These are phyloP conservation scores for Gopherus evgoodei DNA, from an alignment of 2,113 vertebrate species.

Conservation along the genomic window DNA sequence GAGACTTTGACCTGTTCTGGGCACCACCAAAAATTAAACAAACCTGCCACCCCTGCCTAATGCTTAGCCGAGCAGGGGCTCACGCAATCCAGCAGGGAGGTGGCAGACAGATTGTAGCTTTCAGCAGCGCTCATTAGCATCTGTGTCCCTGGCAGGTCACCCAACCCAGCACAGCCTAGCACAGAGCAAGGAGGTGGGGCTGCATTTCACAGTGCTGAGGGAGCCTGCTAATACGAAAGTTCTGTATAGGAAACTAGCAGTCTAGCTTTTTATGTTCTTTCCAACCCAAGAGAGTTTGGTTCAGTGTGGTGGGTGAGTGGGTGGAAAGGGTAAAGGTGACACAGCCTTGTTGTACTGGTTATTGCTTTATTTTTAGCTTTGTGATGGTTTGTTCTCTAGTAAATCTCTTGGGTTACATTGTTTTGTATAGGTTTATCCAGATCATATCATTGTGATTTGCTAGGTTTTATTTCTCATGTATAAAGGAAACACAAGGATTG, in stretches of 20 bases:
- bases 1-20: too few species aligned
- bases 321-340: neutral
- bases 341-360: neutral
- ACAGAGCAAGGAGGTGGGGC: neutral
- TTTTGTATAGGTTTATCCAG: neutral
- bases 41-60: neutral
- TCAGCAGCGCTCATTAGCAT: neutral
- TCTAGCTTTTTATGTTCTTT: neutral
- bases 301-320: neutral
- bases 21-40: too few species aligned
- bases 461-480: slow-evolving; percentile 13
- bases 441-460: slow-evolving; percentile 27
- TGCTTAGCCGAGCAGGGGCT: slow-evolving; percentile 57
- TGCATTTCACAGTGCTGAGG: neutral
- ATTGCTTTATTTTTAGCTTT: neutral
- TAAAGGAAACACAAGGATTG: neutral
- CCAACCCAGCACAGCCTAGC: slow-evolving; percentile 41
- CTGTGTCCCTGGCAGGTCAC: slow-evolving; percentile 11
- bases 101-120: neutral
- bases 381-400: neutral
- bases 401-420: neutral
- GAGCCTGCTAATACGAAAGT: neutral
- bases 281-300: neutral
- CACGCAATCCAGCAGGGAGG: slow-evolving; percentile 25
- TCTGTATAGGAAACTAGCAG: neutral